Evolutionary conservation across 2,113 vertebrate genomes (phyloP).

Genomic region (Gila orcuttii): DNA sequence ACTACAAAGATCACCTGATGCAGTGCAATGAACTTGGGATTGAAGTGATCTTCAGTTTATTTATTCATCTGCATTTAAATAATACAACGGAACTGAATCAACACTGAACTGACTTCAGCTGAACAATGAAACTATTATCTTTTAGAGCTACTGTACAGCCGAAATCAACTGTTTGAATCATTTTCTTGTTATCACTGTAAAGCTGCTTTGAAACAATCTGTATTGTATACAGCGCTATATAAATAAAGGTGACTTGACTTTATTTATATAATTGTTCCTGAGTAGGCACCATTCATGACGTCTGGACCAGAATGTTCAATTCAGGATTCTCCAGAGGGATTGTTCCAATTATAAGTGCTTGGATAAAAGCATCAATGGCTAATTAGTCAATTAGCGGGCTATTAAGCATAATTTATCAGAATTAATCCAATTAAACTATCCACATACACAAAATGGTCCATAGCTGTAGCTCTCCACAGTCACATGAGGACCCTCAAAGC

Average conservation of each 20-base stretch:
- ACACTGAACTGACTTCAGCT: no score
- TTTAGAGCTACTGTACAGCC: no score
- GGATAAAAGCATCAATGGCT: not conserved
- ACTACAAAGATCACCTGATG: not conserved
- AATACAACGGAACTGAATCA: no score
- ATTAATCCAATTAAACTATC: slow-evolving; percentile 9
- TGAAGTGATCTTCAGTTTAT: not conserved
- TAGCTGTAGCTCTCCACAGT: not conserved
- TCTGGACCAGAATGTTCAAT: not conserved
- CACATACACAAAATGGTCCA: not conserved
- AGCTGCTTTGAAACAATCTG: no score
- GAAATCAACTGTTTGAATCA: no score
- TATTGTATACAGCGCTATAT: no score
- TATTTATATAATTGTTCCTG: not conserved
- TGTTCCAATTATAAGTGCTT: not conserved
- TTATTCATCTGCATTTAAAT: not conserved
- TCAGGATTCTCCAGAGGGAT: not conserved
- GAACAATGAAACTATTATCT: no score
- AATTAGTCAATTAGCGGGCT: slow-evolving; percentile 1
- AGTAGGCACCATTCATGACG: not conserved
- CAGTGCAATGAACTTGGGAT: not conserved
- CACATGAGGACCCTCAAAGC: not conserved
- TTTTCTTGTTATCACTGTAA: no score
- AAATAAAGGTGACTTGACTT: no score
- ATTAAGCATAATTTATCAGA: not conserved